A percentile compares a stretch with the other conserved stretches of the same genome.
phyloP scores from a whole-genome alignment of 2,797 vertebrate genomes.

The Perdix hodgsoniae region DNA sequence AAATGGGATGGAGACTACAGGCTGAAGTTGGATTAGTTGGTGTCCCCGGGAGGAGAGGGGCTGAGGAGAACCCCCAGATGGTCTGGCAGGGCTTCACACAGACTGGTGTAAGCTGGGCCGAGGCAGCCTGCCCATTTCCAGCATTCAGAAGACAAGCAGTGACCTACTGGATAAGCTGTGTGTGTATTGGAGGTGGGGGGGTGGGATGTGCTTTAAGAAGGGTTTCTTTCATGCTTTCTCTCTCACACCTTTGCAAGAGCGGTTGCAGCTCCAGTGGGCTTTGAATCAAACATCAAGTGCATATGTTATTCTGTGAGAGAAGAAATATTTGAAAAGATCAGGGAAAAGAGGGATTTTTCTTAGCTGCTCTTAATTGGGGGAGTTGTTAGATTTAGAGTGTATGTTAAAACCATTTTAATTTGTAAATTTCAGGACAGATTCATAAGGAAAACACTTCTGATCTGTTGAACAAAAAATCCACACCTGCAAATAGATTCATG shows the following conservation, averaged over 20 bases:
- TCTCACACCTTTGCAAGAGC: not conserved
- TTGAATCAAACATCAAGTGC: not conserved
- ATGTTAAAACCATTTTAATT: not conserved
- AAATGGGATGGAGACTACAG: slow-evolving; percentile 15
- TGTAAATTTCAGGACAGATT: not conserved
- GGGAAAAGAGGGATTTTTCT: not conserved
- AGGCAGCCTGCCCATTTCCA: not conserved
- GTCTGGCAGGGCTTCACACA: not conserved
- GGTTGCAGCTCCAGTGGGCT: not conserved
- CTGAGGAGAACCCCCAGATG: not conserved
- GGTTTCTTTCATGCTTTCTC: not conserved
- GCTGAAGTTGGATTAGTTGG: not conserved
- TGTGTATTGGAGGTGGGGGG: not conserved
- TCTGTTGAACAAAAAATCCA: not conserved
- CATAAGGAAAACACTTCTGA: not conserved
- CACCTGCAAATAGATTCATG: not conserved
- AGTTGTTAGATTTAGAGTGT: not conserved
- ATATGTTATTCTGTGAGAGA: not conserved
- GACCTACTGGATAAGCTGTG: not conserved
- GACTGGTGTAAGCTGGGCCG: fast-evolving
- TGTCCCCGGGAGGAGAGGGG: not conserved
- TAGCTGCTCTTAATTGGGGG: not conserved
- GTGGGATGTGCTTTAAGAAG: not conserved
- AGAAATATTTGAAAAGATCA: not conserved
- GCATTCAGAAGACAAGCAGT: not conserved